A percentile compares a stretch with the other conserved stretches of the same genome.
Evolutionary conservation across 2,797 vertebrate genomes (phyloP).

Genomic region (Loriculus beryllinus): DNA sequence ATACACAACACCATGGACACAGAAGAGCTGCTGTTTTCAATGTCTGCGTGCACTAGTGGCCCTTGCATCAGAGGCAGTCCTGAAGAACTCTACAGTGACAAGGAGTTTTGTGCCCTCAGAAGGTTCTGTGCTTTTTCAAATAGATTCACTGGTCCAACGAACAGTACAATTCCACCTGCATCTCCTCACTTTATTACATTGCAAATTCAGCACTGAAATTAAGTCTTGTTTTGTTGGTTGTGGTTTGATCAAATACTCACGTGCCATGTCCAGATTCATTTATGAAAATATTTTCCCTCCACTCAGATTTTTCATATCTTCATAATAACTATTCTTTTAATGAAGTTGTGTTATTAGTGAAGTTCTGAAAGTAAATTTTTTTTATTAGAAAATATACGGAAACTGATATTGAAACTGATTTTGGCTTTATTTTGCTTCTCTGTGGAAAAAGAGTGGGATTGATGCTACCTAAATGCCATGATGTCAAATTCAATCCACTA

Average conservation of each 20-base stretch:
- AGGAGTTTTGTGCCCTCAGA: not conserved
- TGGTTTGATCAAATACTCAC: not conserved
- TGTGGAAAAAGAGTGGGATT: not conserved
- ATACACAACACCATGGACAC: not conserved
- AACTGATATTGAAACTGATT: not conserved
- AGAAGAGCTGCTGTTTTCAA: not conserved
- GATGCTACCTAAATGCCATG: not conserved
- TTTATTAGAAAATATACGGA: not conserved
- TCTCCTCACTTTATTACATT: not conserved
- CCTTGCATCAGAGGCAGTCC: not conserved
- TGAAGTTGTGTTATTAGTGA: not conserved
- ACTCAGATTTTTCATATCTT: not conserved
- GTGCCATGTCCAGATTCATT: not conserved
- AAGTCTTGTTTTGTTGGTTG: not conserved
- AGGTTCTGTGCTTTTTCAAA: not conserved
- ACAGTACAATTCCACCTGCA: not conserved
- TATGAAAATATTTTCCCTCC: not conserved
- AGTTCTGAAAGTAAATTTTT: not conserved
- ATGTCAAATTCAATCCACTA: not conserved
- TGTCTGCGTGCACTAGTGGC: no score
- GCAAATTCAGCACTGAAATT: not conserved
- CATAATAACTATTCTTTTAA: not conserved
- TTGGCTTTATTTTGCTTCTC: not conserved
- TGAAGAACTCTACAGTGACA: not conserved
- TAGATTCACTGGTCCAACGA: not conserved